Base-by-base conservation (phyloP, 2,113 vertebrate genomes). In the Genyomyrus donnyi region DNA sequence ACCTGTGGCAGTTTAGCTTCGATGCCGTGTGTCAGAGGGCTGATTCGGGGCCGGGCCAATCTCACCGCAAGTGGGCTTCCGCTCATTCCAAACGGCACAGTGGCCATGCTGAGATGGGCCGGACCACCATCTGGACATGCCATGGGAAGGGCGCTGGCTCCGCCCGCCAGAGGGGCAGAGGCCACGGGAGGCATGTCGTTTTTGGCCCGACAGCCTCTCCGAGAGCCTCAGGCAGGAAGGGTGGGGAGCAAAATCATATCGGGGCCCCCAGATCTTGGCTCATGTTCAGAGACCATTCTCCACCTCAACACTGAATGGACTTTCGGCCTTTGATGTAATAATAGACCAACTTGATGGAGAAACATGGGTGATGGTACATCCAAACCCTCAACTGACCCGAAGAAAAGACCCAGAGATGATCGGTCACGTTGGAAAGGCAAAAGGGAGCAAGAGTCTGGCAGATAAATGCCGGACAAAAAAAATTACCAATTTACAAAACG, bases 121-220 rank as follows among this genome's bases (percentile, higher is more conserved):
- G 85, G 15, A 87, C 85, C 50, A 53, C 85, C 85, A 87, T 87
- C 85, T 87, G 85, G 85, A 31, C 85, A 35, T 52, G 7, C 85
- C 31, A 48, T 53, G 27, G 49, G 85, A 56, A 87, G 85, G 85
- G 85, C 15, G n/a, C 49, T 39, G 31, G 49, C 85, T 35, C 85
- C 85, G 3, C 85, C 85, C 48, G 31, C 50, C 85, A 53, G n/a
- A 53, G 50, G n/a, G 85, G 50, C 50, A 87, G 49, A 87, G 49
- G 85, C 85, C n/a, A 17, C 1, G 85, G 24, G 49, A 21, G 31
- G 85, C 27, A 31, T 50, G 50, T 42, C 19, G 49, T 56, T 87
- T 87, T 48, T 87, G 85, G 85, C 27, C 49, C 46, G 48, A 17
- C 46, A 49, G 84, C 46, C 24, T 31, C 84, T 85, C 50, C 17